These are phyloP conservation scores for Cylloceria caligata DNA, from an alignment of 2,888 invertebrate species.

Conservation along the genomic window DNA sequence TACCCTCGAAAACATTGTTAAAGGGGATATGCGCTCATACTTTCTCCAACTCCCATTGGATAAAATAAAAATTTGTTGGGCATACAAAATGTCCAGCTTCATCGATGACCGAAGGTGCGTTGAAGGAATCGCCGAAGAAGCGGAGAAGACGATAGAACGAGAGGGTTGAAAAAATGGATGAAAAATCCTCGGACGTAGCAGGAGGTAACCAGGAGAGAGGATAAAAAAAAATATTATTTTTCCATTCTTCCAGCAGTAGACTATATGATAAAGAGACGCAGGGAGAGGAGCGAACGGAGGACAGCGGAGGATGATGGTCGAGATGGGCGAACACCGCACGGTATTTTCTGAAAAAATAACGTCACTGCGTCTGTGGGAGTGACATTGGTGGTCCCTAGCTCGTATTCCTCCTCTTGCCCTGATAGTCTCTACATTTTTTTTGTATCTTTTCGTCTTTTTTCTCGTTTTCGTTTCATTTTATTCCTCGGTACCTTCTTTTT, in stretches of 20 bases:
- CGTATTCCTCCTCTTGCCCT: constrained; percentile 58
- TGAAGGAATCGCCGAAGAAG: not conserved
- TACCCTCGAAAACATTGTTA: constrained; percentile 83
- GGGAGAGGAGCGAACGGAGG: constrained; percentile 35
- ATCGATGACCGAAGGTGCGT: too few species aligned
- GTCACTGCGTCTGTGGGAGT: constrained; percentile 49
- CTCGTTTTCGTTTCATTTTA: constrained; percentile 47
- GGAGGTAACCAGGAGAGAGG: constrained; percentile 71
- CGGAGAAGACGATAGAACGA: not conserved
- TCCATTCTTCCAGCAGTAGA: constrained; percentile 80
- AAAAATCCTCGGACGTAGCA: constrained; percentile 70
- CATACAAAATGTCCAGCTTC: too few species aligned
- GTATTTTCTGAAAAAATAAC: constrained; percentile 84
- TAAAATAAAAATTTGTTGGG: not conserved
- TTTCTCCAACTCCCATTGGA: not conserved
- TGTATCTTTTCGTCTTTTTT: constrained; percentile 37
- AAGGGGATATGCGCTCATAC: constrained; percentile 77
- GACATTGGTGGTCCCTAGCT: constrained; percentile 25
- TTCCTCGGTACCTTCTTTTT: constrained; percentile 37
- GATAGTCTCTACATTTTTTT: constrained; percentile 53
- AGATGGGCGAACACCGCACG: constrained; percentile 66
- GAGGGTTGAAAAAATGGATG: constrained; percentile 13
- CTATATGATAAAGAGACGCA: constrained; percentile 59
- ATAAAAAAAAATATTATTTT: constrained; percentile 84
- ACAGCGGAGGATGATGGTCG: constrained; percentile 45